Percentiles rank a stretch among this genome's conserved stretches.
Conservation (phyloP, 1,140 invertebrate genomes). For the Conus betulinus region DNA sequence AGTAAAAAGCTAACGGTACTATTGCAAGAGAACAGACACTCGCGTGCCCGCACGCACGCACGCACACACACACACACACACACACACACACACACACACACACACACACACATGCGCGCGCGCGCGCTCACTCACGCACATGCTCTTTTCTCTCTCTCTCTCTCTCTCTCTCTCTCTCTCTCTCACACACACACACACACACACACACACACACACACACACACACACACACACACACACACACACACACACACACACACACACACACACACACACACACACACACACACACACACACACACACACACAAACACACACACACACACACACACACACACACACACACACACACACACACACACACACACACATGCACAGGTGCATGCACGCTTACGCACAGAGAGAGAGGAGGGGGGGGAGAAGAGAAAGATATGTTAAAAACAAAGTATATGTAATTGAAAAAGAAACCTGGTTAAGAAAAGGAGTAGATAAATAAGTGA, state of each 20-base stretch:
- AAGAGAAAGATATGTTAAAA: too few species aligned
- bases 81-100: background rate
- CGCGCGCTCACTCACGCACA: slow-evolving; percentile 5
- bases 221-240: background rate
- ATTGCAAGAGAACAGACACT: background rate
- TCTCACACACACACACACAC: background rate
- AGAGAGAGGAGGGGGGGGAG: too few species aligned
- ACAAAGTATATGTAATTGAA: too few species aligned
- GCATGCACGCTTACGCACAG: too few species aligned
- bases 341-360: too few species aligned
- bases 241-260: background rate
- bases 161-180: background rate
- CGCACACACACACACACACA: background rate
- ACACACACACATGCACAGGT: too few species aligned
- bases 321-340: background rate
- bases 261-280: slow-evolving; percentile 22
- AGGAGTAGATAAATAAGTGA: too few species aligned
- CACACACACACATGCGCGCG: background rate
- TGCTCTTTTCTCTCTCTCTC: background rate
- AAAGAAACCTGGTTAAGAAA: too few species aligned
- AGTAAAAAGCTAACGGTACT: too few species aligned
- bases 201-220: background rate
- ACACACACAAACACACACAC: background rate
- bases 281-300: slow-evolving; percentile 29
- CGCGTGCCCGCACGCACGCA: background rate